Evolutionary conservation across 2,797 vertebrate species (phyloP), one percentile per base, ranked within the genome.

Genomic region (Triplophysa yarkandensis): DNA sequence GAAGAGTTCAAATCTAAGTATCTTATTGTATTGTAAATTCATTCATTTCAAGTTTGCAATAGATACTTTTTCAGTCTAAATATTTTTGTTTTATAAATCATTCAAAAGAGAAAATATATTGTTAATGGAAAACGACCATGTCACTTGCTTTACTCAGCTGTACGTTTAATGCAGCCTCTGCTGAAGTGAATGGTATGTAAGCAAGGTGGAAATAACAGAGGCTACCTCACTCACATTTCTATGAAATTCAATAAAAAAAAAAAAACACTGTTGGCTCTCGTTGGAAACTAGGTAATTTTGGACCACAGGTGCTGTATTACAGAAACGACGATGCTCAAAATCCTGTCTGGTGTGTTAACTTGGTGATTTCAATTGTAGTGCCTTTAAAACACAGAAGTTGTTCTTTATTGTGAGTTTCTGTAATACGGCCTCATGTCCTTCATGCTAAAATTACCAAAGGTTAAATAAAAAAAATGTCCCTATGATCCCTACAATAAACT

Each of bases 21-120:
- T 68, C 52, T 77, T 79, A 76, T 39, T 81, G 77, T 77, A 70
- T 77, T 77, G 80, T 81, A 77, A 80, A 81, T 76, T 73, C 55
- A 69, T 76, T 77, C 50, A 65, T 68, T 68, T 74, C 68, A 60
- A 71, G 58, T 64, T 78, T 81, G 58, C 72, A 78, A 73, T 76
- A 81, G 72, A 76, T 61, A 60, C 43, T 43, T 75, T 66, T 68
- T 67, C 54, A 75, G 62, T 65, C 72, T 43, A 48, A 52, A 32
- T 58, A n/a, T 68, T 54, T 50, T 54, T 68, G 46, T 78, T 74
- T 78, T 78, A 69, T 69, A 70, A 70, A 64, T 27, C n/a, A 44
- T 67, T 83, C 65, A 50, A 65, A 69, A 64, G 65, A 68, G 36
- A 30, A 77, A 74, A 63, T 74, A 66, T 75, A 68, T 71, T 66